Base-by-base conservation (phyloP, 92 coral and sea anemone genomes). In the Umimayanthus kanabou region DNA sequence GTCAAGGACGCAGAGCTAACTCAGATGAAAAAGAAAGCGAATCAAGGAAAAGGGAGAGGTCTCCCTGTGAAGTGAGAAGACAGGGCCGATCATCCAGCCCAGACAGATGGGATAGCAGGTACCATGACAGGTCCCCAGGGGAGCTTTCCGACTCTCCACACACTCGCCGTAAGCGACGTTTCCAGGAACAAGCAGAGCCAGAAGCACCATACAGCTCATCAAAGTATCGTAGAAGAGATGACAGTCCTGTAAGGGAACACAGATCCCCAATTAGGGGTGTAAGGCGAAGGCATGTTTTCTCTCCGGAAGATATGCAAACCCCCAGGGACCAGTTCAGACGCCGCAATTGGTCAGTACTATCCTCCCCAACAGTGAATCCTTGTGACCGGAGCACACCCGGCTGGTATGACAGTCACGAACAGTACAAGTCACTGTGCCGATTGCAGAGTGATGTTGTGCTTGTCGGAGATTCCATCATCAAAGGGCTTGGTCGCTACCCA, bases 401-500 rank as follows among this genome's bases (percentile, higher is more conserved):
- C 20, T 97, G 99, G 99, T 75, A 81, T 39, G 93, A 89, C 14
- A 93, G 91, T 13, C 99, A 97, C 70, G 18, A 58, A 1, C 91
- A 92, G 72, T 92, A 91, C 89, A 80, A 79, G 10, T 72, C 88
- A 66, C 64, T 97, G 25, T 89, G 93, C n/a, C 83, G 73, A 15
- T 87, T 77, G 2, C 84, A 90, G 2, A 89, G 80, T 47, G 88
- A 93, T 80, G 92, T 97, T 15, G 85, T 97, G 3, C 85, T 97
- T n/a, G 90, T 93, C 2, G 99, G 99, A 7, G 99, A 97, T 79
- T 97, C 99, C 28, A 91, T 97, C 50, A 74, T 97, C 76, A 93
- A 95, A 89, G 99, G 99, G 6, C 94, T 97, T 39, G 91, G 94
- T 37, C 97, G 99, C 11, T 97, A 97, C 80, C 91, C 98, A 7